These are phyloP conservation scores for Megalonaias nervosa DNA, from an alignment of 1,140 invertebrate genomes.

Conservation along the genomic window DNA sequence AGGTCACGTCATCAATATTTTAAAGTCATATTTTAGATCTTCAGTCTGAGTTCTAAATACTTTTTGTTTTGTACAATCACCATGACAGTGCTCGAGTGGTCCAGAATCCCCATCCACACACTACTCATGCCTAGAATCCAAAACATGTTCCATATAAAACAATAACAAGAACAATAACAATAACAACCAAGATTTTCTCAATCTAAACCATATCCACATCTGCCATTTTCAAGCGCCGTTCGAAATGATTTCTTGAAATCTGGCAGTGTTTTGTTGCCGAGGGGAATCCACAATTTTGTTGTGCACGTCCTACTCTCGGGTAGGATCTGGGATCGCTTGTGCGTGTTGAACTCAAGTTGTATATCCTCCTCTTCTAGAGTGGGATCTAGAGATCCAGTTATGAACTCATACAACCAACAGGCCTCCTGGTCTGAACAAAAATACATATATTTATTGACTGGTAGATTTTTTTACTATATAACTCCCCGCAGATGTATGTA, in stretches of 20 bases:
- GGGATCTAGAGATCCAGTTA: constrained; percentile 22
- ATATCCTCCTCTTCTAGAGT: constrained; percentile 12
- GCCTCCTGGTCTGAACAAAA: constrained; percentile 15
- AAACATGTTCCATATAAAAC: no score
- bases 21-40: no score
- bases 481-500: not conserved
- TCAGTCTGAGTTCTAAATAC: no score
- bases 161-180: no score
- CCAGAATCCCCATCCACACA: no score
- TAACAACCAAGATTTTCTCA: not conserved
- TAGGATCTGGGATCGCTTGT: not conserved
- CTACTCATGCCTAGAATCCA: no score
- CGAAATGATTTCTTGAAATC: constrained; percentile 16
- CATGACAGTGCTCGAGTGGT: no score
- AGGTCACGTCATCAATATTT: no score
- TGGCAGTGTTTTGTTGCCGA: constrained; percentile 7
- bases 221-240: constrained; percentile 9
- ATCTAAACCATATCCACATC: constrained; percentile 13
- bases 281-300: constrained; percentile 12
- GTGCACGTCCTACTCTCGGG: constrained; percentile 11
- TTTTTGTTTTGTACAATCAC: no score
- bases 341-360: constrained; percentile 13
- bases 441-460: not conserved
- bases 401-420: constrained; percentile 8
- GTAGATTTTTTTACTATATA: not conserved